These are phyloP conservation scores for Trididemnum clinides DNA, from an alignment of 23 tunicate species.

Conservation along the genomic window DNA sequence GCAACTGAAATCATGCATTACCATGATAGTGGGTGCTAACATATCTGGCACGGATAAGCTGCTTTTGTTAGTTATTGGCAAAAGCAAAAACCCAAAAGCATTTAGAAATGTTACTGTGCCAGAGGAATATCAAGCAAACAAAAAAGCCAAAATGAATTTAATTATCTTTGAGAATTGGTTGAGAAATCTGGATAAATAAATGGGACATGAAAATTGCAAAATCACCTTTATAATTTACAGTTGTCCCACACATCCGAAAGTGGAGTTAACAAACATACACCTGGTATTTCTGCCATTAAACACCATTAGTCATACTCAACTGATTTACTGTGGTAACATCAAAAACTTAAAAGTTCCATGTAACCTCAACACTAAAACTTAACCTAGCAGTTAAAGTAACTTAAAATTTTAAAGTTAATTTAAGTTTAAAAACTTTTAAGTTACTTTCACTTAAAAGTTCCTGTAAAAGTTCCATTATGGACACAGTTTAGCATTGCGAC, in stretches of 20 bases:
- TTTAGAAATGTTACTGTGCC: constrained; percentile 1
- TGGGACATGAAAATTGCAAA: not conserved
- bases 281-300: constrained; percentile 6
- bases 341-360: not conserved
- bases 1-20: not conserved
- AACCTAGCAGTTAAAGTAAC: too few relatives aligned
- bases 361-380: too few relatives aligned
- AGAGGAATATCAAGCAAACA: constrained; percentile 5
- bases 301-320: constrained; percentile 14
- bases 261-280: not conserved
- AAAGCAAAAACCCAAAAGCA: constrained; percentile 9
- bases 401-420: too few relatives aligned
- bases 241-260: constrained; percentile 7
- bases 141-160: not conserved
- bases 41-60: too few relatives aligned
- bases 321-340: not conserved
- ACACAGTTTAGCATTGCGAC: constrained; percentile 11
- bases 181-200: constrained; percentile 8
- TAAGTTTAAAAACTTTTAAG: too few relatives aligned
- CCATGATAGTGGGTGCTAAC: not conserved
- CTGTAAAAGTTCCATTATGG: not conserved
- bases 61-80: not conserved
- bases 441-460: too few relatives aligned
- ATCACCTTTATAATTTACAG: not conserved
- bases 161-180: constrained; percentile 6